Conservation (phyloP, 30 jellyfish, hydroid and myxozoan genomes). For the Thelohanellus kitauei region DNA sequence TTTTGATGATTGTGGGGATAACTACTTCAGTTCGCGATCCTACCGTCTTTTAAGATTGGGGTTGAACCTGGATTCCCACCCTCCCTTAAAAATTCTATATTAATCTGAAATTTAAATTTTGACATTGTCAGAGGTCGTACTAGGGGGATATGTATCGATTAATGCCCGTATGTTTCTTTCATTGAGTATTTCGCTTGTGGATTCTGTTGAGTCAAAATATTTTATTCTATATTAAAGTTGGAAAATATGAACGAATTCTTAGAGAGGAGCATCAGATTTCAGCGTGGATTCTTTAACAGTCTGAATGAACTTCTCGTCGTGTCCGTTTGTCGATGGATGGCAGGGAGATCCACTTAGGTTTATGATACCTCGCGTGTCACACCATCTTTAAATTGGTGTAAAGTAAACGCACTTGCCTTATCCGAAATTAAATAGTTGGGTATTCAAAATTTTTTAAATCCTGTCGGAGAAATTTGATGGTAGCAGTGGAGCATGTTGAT, state of each 20-base stretch:
- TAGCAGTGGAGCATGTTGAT: not conserved
- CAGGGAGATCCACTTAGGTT: constrained; percentile 5
- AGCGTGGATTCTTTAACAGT: constrained; percentile 1
- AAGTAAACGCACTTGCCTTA: constrained; percentile 6
- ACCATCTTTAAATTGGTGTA: constrained; percentile 3
- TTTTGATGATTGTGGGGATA: no score
- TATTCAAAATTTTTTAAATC: constrained; percentile 2
- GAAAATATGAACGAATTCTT: constrained; percentile 1
- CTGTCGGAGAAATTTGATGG: constrained; percentile 2
- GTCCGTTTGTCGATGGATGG: no score
- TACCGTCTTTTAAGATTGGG: no score
- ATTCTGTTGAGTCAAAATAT: no score
- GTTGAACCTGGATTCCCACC: no score
- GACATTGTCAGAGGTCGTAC: no score
- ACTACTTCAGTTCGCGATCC: no score
- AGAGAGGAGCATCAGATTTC: constrained; percentile 4
- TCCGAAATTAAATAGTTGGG: constrained; percentile 6
- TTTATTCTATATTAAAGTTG: constrained; percentile 2
- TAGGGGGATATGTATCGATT: no score
- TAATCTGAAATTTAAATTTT: no score
- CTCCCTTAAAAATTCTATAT: no score
- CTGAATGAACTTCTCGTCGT: constrained; percentile 1
- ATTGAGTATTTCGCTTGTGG: no score
- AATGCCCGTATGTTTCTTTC: no score
- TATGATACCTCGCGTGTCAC: constrained; percentile 1